Base-by-base conservation (phyloP, 1,140 invertebrate species). In the Bombus haemorrhoidalis region DNA sequence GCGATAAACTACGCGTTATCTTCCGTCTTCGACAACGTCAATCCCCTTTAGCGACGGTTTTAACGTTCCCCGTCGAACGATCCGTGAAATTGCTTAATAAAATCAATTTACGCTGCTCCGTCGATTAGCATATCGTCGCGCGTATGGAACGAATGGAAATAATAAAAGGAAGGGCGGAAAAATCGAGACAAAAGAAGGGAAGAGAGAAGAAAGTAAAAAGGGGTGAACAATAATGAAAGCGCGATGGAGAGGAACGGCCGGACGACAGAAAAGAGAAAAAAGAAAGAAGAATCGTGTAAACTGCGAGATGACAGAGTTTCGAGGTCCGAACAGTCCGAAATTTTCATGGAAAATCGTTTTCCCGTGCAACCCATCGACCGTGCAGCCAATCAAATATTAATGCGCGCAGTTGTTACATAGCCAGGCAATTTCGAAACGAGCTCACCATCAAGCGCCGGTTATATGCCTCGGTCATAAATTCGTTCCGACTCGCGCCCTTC, bases 401-500 rank as follows among this genome's bases (percentile, higher is more conserved):
- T 90, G 83, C 77, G 57, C 73, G 86, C 81, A 88, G 87, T 91
- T 90, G 90, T 91, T 90, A 88, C 89, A 77, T 82, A 78, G 87
- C 83, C 79, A 66, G 77, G 82, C 85, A 86, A 91, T 91, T 91
- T 91, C 88, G 72, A 85, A 91, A 89, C 81, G 85, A 75, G 59
- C 85, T 87, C 80, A 82, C 88, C 88, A 88, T 89, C 83, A 85
- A 87, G 90, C 84, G 86, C 79, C 71, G 83, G 87, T 89, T 90
- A 89, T 92, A 89, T 83, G 87, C 78, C 86, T 85, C 81, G 85
- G 78, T 85, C 90, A 81, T 92, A 92, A 92, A 92, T 93, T 93
- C 89, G 90, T 91, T 90, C 88, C 76, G 57, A 71, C 85, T 78
- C 83, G 41, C 83, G 78, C 62, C 78, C 62, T 84, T 71, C 62